Conservation (phyloP, 2,113 vertebrate species). For the Aythya baeri region DNA sequence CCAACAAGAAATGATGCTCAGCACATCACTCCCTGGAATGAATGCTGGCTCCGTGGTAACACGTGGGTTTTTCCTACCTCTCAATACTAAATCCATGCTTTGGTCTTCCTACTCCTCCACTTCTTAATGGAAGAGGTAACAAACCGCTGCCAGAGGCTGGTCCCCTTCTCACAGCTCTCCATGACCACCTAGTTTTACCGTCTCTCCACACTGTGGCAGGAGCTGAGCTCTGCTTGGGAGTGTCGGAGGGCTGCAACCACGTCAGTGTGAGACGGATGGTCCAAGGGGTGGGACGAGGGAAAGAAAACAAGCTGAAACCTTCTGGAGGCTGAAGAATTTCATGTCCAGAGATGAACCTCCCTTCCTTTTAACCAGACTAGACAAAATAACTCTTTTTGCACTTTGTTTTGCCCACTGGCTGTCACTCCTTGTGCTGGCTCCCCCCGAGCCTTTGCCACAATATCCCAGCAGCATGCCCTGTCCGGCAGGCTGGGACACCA, state of each 20-base stretch:
- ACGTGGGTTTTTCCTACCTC: background rate
- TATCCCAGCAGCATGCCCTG: background rate
- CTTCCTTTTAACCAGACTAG: background rate
- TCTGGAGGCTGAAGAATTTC: background rate
- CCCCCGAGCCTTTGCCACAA: background rate
- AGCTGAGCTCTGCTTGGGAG: background rate
- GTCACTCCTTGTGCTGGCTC: background rate
- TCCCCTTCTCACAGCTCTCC: background rate
- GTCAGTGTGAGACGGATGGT: background rate
- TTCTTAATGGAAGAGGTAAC: background rate
- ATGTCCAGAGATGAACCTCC: background rate
- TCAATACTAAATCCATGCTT: background rate
- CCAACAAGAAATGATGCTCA: accelerated
- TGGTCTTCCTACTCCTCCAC: background rate
- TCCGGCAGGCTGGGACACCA: background rate
- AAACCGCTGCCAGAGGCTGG: background rate
- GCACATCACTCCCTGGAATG: background rate
- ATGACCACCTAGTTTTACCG: background rate
- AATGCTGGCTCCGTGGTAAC: background rate
- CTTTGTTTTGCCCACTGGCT: background rate
- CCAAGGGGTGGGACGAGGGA: background rate
- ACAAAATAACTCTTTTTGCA: background rate
- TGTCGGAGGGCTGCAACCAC: background rate
- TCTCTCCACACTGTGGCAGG: background rate
- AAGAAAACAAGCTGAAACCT: background rate